Evolutionary conservation across 2,113 vertebrate genomes (phyloP), one percentile per base, ranked within the genome.

Genomic region (Odontesthes bonariensis): DNA sequence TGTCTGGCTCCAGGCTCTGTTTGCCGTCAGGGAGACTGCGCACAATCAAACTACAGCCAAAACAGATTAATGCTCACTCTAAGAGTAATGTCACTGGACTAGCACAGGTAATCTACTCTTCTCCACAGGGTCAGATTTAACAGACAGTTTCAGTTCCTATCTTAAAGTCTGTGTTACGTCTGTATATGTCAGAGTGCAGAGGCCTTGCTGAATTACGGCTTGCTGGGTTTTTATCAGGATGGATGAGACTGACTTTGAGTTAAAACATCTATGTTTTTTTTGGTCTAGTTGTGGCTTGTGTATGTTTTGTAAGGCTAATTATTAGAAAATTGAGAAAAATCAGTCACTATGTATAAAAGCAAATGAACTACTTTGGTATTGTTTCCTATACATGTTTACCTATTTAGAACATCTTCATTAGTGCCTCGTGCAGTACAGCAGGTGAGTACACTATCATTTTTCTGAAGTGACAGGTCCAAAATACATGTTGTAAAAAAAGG

Each of bases 11-110:
- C 4, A 38, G 46, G 59, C 22, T 23, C 20, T 20, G 49, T 31
- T 52, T 23, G 0, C 33, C 65, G 57, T 61, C 49, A 60, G 47
- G 52, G 63, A 65, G 46, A 81, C 20, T 58, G 23, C 57, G 35
- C 8, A 27, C 13, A 54, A 35, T 58, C 8, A 70, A 49, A 47
- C 46, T 38, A n/a, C 6, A 23, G 31, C 58, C 22, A 61, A 67
- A 58, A 52, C 19, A 1, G 8, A 62, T 75, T 61, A 52, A 59
- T 74, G 64, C 11, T 49, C 8, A 20, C 9, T 35, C 32, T 6
- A 66, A 32, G 35, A 19, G 49, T 46, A 31, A n/a, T 72, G 38
- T 49, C 49, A 20, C 44, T 57, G 35, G 6, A 38, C 51, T 3
- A 14, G 4, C 0, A 16, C 42, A 62, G 23, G 44, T 53, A 66